Base-by-base conservation (phyloP, 2,888 invertebrate genomes). In the Lycocerus yunnanus region DNA sequence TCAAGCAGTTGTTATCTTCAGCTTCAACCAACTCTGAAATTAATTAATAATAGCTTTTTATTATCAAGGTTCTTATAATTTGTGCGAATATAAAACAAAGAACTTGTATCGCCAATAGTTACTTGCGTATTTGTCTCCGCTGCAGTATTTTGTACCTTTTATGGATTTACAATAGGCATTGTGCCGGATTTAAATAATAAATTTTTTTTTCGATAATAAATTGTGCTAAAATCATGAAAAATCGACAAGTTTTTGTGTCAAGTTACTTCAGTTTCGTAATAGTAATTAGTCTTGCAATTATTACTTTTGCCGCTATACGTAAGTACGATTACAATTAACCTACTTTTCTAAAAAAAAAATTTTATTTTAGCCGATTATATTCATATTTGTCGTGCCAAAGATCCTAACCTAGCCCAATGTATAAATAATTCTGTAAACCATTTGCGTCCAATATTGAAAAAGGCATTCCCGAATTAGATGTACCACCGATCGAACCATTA, bases 401-500 rank as follows among this genome's bases (percentile, higher is more conserved):
- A 87, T 72, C 85, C 86, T 0, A 77, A 87, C 10, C 71, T 88
- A 8, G 80, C 82, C 3, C 72, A 84, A 71, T 88, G 88, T 71
- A 86, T 88, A 61, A 83, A 83, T 43, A 81, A 86, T 68, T 86
- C 87, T 0, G 82, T 88, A 6, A 83, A 86, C 71, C 74, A 79
- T 3, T 73, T 88, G 6, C 81, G 84, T 27, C 85, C 86, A 0
- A 82, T 85, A 73, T 79, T 88, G n/a, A 81, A 80, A 59, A 81
- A 65, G 88, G 88, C 76, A 85, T 90, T 76, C 88, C 90, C 6
- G 90, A 90, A 84, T 86, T 90, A 63, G 87, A 88, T 69, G 87
- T 90, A 60, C 90, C 90, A 11, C 82, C 88, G 0, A 83, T 90
- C 11, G 90, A 90, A 81, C 90, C 90, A 0, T 85, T 90, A 3